Evolutionary conservation across 2,888 invertebrate genomes (phyloP), one percentile per base, ranked within the genome.

Genomic region (Diaperis boleti): DNA sequence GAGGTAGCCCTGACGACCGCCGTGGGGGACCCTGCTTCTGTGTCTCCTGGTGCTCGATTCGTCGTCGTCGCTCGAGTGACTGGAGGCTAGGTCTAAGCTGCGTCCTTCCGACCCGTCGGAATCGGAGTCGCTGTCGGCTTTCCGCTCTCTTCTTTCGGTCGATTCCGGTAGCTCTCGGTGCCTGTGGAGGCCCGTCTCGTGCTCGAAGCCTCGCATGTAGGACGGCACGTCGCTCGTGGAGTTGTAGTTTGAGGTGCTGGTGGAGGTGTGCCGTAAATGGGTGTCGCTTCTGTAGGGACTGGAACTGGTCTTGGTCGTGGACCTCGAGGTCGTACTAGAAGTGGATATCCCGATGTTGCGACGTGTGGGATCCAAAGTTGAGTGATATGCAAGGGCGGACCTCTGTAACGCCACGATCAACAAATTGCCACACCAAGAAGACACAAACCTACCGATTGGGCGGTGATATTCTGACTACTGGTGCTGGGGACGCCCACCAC

Each of bases 51-150:
- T 81, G 55, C 81, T 82, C 11, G 89, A 88, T 74, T 90, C 90
- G 67, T 90, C 90, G 69, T 97, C 96, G 76, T 97, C 97, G 44
- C 95, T 96, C 6, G 95, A 95, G 83, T 97, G 97, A 78, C 96
- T 96, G 45, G 96, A 96, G 8, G 96, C 96, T 47, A 97, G 86
- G 74, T 96, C 96, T 63, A 97, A 84, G 73, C 92, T 92, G 31
- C 93, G 86, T 1, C 92, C 93, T 72, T 85, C 85, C 1, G 92
- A 91, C 50, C 84, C 87, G 47, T 95, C 94, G 0, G 92, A 92
- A 73, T 95, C 95, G 0, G 91, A 89, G 68, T 89, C 89, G 73
- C 89, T 88, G 5, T 89, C 83, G 2, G 79, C 66, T 26, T 69
- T 82, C 50, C 80, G 59, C 26, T 68, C 81, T 67, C 79, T 56